Percentiles rank a stretch among this genome's conserved stretches.
Evolutionary conservation across 2,797 vertebrate genomes (phyloP).

Genomic region (Luscinia megarhynchos): DNA sequence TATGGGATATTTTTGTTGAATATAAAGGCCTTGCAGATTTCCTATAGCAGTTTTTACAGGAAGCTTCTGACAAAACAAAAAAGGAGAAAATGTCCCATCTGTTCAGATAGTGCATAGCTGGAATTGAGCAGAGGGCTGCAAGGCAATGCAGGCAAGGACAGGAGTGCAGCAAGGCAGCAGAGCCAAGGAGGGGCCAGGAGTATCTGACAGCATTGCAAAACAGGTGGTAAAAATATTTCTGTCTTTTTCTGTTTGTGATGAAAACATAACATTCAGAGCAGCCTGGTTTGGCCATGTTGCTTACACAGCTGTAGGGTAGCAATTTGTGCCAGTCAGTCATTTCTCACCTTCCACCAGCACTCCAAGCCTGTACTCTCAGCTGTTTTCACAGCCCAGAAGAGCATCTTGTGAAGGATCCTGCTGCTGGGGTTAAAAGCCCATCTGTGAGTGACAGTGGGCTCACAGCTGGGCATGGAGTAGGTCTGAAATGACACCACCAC

Average conservation of each 20-base stretch:
- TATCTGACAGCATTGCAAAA: neutral
- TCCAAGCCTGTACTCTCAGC: neutral
- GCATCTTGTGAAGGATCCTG: neutral
- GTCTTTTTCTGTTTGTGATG: neutral
- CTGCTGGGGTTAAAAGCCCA: neutral
- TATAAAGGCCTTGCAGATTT: neutral
- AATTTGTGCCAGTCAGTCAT: neutral
- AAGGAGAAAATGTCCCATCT: neutral
- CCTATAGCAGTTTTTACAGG: neutral
- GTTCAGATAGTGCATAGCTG: neutral
- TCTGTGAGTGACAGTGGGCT: neutral
- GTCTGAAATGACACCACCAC: neutral
- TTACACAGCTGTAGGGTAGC: neutral
- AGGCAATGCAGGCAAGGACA: neutral
- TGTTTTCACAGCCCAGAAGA: neutral
- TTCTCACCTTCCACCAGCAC: neutral
- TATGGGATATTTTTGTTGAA: neutral
- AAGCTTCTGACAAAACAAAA: neutral
- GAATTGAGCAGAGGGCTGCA: neutral
- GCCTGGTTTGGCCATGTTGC: neutral
- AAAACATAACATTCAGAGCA: neutral
- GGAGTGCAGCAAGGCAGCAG: neutral
- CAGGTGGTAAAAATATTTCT: neutral
- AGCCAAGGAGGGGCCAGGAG: neutral
- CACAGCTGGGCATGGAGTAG: neutral